Evolutionary conservation across 30 jellyfish, hydroid and myxozoan genomes (phyloP).

Genomic region (Sanderia malayensis): DNA sequence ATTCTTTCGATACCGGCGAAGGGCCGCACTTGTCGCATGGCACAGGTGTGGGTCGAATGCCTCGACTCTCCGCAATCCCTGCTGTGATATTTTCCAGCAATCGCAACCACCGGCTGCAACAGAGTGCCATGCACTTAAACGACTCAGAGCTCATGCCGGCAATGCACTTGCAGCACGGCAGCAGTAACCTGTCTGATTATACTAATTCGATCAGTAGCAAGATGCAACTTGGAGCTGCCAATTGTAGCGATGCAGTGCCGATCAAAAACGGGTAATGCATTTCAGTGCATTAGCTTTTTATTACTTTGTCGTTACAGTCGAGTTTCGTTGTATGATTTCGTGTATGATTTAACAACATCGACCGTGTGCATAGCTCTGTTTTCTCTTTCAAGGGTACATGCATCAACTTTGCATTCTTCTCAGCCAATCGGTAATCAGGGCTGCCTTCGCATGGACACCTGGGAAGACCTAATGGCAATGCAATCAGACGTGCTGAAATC

Average conservation of each 20-base stretch:
- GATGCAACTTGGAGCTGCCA: neutral
- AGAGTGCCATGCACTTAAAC: neutral
- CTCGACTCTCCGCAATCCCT: slow-evolving; percentile 15
- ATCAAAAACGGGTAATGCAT: too few relatives aligned
- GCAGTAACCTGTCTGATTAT: neutral
- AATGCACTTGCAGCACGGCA: neutral
- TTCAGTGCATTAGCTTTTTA: too few relatives aligned
- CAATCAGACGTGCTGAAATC: slow-evolving; percentile 1
- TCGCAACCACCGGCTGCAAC: slow-evolving; percentile 14
- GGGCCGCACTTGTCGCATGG: neutral
- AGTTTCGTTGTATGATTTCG: too few relatives aligned
- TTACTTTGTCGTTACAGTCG: too few relatives aligned
- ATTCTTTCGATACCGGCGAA: neutral
- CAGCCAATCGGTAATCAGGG: neutral
- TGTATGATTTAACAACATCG: too few relatives aligned
- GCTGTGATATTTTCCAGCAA: slow-evolving; percentile 7
- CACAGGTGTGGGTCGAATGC: neutral
- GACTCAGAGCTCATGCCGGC: neutral
- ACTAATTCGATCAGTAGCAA: neutral
- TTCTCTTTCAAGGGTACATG: neutral
- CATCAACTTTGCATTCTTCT: neutral
- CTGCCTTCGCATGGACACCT: slow-evolving; percentile 15
- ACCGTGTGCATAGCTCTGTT: too few relatives aligned
- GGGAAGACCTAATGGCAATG: slow-evolving; percentile 24
- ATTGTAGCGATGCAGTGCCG: too few relatives aligned